Conservation (phyloP, 2,797 vertebrate species). For the Aldrovandia affinis region DNA sequence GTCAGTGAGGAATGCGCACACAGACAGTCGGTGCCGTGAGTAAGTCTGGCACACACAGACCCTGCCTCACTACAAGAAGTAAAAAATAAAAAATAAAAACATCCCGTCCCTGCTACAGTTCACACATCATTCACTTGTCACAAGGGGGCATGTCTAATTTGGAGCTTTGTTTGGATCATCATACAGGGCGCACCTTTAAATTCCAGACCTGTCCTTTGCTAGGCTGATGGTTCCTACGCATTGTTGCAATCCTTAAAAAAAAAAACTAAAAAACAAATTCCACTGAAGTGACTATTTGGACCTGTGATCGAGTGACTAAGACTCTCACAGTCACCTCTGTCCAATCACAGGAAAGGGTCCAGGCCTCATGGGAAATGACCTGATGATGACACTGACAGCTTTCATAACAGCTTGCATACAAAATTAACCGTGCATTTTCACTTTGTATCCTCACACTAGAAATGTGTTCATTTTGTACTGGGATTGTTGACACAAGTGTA, state of each 20-base stretch:
- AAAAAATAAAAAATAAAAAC: constrained; percentile 15
- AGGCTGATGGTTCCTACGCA: not conserved
- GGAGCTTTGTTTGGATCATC: not conserved
- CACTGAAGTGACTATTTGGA: not conserved
- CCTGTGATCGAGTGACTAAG: not conserved
- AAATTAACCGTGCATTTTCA: no score
- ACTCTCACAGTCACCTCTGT: not conserved
- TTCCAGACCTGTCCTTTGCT: not conserved
- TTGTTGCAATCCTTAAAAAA: not conserved
- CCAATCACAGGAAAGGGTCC: no score
- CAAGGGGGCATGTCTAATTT: not conserved
- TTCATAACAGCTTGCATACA: no score
- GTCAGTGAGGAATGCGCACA: constrained; percentile 3
- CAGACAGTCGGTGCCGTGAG: not conserved
- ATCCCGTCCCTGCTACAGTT: constrained; percentile 61
- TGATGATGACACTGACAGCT: no score
- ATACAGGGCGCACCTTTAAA: no score
- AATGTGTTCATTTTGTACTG: no score
- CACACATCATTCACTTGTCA: constrained; percentile 64
- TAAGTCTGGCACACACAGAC: constrained; percentile 21
- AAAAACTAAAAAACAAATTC: not conserved
- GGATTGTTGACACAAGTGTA: no score
- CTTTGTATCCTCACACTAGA: no score
- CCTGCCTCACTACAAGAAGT: no score
- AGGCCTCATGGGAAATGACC: no score